These are phyloP conservation scores for Aphis craccivora DNA, from an alignment of 1,140 invertebrate species.

Conservation along the genomic window DNA sequence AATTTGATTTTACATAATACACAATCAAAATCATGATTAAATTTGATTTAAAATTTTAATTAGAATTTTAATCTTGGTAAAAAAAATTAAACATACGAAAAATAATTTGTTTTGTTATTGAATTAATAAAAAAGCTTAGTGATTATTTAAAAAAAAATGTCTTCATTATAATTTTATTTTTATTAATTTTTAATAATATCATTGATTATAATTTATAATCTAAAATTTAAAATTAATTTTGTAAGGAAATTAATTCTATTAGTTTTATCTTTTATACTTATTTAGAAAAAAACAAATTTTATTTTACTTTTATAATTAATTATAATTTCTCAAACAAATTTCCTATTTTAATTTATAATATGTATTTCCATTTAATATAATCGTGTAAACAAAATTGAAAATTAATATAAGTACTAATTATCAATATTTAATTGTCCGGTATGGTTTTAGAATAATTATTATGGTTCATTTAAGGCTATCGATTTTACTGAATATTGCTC, in stretches of 20 bases:
- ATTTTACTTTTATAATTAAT: not conserved
- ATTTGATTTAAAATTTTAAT: not conserved
- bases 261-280: no score
- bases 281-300: no score
- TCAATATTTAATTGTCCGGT: not conserved
- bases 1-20: not conserved
- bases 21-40: not conserved
- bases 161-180: not conserved
- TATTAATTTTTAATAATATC: not conserved
- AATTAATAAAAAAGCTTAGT: not conserved
- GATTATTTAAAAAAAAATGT: not conserved
- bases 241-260: not conserved
- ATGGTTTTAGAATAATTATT: not conserved
- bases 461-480: not conserved
- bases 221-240: not conserved
- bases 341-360: not conserved
- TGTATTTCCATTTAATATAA: not conserved
- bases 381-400: not conserved
- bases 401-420: not conserved
- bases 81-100: not conserved
- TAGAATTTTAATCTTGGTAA: not conserved
- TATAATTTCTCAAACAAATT: not conserved
- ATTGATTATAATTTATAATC: not conserved
- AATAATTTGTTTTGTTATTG: not conserved
- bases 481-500: not conserved